These are phyloP conservation scores for Luperina testacea DNA, from an alignment of 2,888 invertebrate species.

Conservation along the genomic window DNA sequence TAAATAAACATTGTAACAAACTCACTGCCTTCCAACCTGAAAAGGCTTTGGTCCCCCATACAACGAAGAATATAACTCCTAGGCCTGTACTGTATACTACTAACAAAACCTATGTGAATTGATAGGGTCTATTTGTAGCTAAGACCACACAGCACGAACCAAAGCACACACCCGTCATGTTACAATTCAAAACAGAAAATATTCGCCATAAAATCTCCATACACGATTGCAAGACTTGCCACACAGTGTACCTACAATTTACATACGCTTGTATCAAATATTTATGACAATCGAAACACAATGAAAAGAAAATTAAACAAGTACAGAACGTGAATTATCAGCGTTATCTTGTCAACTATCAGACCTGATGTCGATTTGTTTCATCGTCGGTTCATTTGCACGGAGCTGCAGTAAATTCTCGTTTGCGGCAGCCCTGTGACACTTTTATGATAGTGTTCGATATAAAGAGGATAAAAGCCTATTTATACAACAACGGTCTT, in stretches of 20 bases:
- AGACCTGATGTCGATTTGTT: slow-evolving; percentile 80
- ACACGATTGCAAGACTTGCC: slow-evolving; percentile 57
- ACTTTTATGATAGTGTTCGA: slow-evolving; percentile 87
- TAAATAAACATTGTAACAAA: neutral
- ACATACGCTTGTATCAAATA: slow-evolving; percentile 63
- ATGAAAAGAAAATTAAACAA: slow-evolving; percentile 69
- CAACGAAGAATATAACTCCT: neutral
- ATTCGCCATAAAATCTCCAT: slow-evolving; percentile 62
- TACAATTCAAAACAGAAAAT: slow-evolving; percentile 61
- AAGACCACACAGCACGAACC: slow-evolving; percentile 60
- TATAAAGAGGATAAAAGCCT: slow-evolving; percentile 81
- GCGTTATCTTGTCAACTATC: slow-evolving; percentile 83
- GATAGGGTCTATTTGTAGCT: slow-evolving; percentile 20
- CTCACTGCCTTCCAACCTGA: neutral
- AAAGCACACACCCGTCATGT: slow-evolving; percentile 45
- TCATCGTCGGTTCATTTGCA: slow-evolving; percentile 86
- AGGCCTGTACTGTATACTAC: neutral
- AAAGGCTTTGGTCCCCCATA: neutral
- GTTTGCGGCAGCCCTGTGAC: slow-evolving; percentile 86
- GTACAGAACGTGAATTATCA: slow-evolving; percentile 78
- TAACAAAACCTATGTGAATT: slow-evolving; percentile 9
- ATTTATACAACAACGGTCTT: slow-evolving; percentile 72
- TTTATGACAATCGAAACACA: slow-evolving; percentile 65
- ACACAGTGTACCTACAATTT: slow-evolving; percentile 58
- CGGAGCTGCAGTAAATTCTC: slow-evolving; percentile 85